phyloP scores from a whole-genome alignment of 2,888 invertebrate species.

The Hybos culiciformis region DNA sequence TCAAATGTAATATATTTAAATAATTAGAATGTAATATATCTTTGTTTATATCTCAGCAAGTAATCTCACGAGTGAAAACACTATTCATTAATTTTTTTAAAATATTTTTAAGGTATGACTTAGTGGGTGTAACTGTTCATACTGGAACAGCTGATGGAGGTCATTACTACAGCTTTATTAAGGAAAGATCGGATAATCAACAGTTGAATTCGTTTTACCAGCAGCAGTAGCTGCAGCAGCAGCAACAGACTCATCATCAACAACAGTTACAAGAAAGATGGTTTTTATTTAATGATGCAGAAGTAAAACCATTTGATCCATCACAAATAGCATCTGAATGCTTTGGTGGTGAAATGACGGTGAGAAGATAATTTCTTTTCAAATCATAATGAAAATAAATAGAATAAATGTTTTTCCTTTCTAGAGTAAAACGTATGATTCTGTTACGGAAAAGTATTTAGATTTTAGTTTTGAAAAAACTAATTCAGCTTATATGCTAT shows the following conservation, averaged over 20 bases:
- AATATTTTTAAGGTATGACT: conserved; percentile 44
- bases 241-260: conserved; percentile 1
- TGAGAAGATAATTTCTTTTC: conserved; percentile 27
- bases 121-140: conserved; percentile 91
- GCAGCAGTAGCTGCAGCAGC: no score
- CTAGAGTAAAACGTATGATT: conserved; percentile 90
- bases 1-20: no score
- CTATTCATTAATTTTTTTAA: conserved; percentile 23
- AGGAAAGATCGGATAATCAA: conserved; percentile 57
- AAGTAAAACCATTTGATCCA: conserved; percentile 90
- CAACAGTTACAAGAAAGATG: conserved; percentile 64
- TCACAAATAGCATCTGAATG: conserved; percentile 90
- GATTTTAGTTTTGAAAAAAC: conserved; percentile 97
- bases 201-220: no score
- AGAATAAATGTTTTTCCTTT: conserved; percentile 20
- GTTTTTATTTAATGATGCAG: conserved; percentile 85
- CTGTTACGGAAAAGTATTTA: conserved; percentile 92
- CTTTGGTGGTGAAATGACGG: conserved; percentile 95
- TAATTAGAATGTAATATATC: no score
- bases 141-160: conserved; percentile 97
- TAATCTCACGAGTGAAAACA: no score
- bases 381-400: conserved; percentile 10
- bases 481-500: conserved; percentile 94
- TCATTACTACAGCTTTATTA: conserved; percentile 91
- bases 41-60: no score